Evolutionary conservation across 2,113 vertebrate genomes (phyloP), one percentile per base, ranked within the genome.

Genomic region (Theristicus caerulescens): DNA sequence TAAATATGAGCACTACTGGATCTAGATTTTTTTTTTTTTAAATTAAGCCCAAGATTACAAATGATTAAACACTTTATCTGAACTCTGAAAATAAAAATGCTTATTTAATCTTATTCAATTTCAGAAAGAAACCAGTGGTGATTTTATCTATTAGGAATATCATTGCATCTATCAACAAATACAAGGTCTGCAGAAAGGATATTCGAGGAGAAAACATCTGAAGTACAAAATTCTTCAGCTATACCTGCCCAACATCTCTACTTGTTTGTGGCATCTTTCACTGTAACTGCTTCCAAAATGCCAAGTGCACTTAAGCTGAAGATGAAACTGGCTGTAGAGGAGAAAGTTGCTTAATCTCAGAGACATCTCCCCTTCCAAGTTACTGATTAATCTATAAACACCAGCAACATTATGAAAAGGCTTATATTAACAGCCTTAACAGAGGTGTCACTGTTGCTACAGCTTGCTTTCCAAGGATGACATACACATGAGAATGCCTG

Each of bases 351-450:
- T 83, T 78, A 67, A 82, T 21, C 31, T 76, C 44, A 74, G 6
- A 90, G 49, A 58, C 24, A 88, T 22, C 7, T 81, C 55, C 46
- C 51, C 31, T 85, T 90, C 49, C 47, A 83, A 95, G 46, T 57
- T 93, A 94, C 47, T 83, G 87, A 88, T 94, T 91, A 66, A 82
- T 90, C 77, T 89, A 66, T 72, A 62, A 94, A 72, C 69, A 93
- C 36, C 36, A 88, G 71, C 31, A 91, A 65, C 54, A 47, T n/a
- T 59, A 80, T 70, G 58, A 36, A 79, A 91, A 82, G 18, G 21
- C 26, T 80, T 70, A 20, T 4, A 82, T 73, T 62, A 96, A 85
- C 54, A 84, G 18, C 84, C 40, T 65, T 65, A 84, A n/a, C 10
- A 90, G 59, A 92, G 20, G 32, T 40, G 67, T 70, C 29, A 26